Evolutionary conservation across 2,888 invertebrate genomes (phyloP).

Genomic region (Ashinkailepas kermadecensis): DNA sequence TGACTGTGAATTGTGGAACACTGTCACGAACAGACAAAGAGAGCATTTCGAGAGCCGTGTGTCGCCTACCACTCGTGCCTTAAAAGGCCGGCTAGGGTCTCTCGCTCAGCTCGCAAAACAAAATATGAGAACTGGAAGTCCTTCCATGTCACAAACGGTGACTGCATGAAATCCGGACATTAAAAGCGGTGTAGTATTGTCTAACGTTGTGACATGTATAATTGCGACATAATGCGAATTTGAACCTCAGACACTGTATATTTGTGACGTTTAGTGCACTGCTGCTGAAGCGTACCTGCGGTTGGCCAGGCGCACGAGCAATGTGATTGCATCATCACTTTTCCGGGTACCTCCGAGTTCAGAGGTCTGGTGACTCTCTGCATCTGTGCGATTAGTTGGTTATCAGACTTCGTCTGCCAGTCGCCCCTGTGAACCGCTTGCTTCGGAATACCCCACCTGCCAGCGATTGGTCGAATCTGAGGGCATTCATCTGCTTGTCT

Average conservation of each 20-base stretch:
- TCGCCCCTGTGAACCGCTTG: neutral
- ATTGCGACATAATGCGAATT: neutral
- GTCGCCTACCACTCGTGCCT: no score
- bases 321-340: neutral
- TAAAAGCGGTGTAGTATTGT: neutral
- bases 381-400: neutral
- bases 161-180: neutral
- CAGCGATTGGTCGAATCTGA: neutral
- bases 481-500: neutral
- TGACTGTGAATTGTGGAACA: no score
- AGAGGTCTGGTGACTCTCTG: neutral
- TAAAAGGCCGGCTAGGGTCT: no score
- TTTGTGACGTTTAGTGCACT: neutral
- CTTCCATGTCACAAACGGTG: neutral
- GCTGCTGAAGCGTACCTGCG: neutral
- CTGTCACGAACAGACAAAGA: no score
- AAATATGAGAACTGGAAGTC: no score
- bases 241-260: neutral
- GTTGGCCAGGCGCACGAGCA: neutral
- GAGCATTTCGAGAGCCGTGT: no score
- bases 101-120: no score
- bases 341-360: neutral
- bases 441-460: neutral
- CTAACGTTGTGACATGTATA: neutral
- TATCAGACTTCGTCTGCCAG: neutral